Percentiles rank a stretch among this genome's conserved stretches.
Evolutionary conservation across 2,888 invertebrate species (phyloP).

Genomic region (Strigamia transsilvanica): DNA sequence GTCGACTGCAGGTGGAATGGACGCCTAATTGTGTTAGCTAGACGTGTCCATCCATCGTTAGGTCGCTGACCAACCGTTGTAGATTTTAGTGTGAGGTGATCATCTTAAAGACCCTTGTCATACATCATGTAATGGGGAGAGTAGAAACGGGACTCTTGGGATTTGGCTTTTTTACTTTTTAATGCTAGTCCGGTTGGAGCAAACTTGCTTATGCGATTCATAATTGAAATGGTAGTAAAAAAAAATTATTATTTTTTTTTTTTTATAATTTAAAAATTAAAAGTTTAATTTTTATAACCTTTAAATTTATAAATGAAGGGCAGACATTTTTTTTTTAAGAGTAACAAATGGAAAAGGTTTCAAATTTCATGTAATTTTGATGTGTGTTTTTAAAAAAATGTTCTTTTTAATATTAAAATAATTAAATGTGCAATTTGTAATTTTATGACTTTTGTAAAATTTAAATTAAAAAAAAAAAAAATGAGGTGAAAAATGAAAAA

Average conservation of each 20-base stretch:
- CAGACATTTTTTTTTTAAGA: background rate
- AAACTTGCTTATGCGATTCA: background rate
- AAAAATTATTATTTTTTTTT: background rate
- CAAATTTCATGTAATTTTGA: background rate
- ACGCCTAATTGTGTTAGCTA: slow-evolving; percentile 37
- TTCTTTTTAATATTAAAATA: too few species aligned
- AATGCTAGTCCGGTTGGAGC: background rate
- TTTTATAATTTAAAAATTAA: slow-evolving; percentile 1
- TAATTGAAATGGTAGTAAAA: background rate
- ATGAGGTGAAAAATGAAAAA: background rate
- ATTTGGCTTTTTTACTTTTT: background rate
- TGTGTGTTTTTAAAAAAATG: too few species aligned
- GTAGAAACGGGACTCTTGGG: background rate
- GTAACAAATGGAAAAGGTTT: background rate
- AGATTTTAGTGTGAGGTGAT: slow-evolving; percentile 22
- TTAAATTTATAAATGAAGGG: background rate
- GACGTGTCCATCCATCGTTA: slow-evolving; percentile 46
- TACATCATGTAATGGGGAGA: slow-evolving; percentile 2
- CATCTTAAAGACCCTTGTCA: slow-evolving; percentile 46
- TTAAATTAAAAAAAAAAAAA: too few species aligned
- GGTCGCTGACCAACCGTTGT: background rate
- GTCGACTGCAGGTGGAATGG: slow-evolving; percentile 49
- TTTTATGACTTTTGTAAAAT: background rate
- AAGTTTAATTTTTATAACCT: background rate
- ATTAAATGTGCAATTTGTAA: too few species aligned